Percentiles rank a stretch among this genome's conserved stretches.
phyloP scores from a whole-genome alignment of 2,113 vertebrate species.

The Grammomys surdaster region DNA sequence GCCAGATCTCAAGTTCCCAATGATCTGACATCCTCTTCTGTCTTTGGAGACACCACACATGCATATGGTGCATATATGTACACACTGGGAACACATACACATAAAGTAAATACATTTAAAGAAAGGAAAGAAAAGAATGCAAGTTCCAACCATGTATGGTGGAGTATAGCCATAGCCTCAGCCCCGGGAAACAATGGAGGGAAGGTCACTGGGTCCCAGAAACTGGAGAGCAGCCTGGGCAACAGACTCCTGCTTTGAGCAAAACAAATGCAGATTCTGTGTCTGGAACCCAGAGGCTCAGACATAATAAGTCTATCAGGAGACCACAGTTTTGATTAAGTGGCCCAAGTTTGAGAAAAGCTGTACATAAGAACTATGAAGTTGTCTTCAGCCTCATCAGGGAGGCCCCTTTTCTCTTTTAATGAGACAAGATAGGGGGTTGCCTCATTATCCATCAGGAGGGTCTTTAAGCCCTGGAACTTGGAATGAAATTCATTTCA shows the following conservation, averaged over 20 bases:
- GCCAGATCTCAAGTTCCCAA: not conserved
- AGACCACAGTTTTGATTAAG: slow-evolving; percentile 20
- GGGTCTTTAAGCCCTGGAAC: slow-evolving; percentile 7
- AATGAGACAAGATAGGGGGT: slow-evolving; percentile 15
- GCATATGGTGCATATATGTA: not conserved
- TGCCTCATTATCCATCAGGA: not conserved
- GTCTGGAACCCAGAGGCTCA: not conserved
- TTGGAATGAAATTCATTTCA: slow-evolving; percentile 47
- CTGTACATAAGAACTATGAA: not conserved
- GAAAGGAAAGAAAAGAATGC: not conserved
- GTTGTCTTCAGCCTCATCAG: not conserved
- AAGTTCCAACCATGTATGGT: not conserved
- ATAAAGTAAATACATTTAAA: not conserved
- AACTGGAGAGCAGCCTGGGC: not conserved
- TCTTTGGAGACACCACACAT: not conserved
- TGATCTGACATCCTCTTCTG: not conserved
- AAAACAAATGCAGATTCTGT: not conserved
- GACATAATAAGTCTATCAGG: not conserved
- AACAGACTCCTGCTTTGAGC: not conserved
- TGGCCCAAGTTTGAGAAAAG: not conserved
- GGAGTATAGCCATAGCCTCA: not conserved
- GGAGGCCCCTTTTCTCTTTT: slow-evolving; percentile 12
- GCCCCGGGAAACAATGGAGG: not conserved
- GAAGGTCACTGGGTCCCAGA: not conserved
- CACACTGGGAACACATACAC: not conserved